These are phyloP conservation scores for Pogonomyrmex barbatus DNA, from an alignment of 1,140 invertebrate genomes.

Conservation along the genomic window DNA sequence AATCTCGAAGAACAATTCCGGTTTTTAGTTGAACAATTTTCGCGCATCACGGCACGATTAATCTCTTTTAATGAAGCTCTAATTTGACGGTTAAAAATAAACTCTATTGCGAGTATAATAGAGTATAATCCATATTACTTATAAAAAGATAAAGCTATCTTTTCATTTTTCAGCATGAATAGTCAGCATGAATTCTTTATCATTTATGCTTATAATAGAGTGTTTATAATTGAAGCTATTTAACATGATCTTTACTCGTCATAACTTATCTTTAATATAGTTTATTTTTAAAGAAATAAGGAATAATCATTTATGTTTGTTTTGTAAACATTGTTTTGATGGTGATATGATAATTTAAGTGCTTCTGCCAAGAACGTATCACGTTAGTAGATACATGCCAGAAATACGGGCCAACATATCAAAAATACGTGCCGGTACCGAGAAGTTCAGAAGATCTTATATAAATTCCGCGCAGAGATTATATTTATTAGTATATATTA, in stretches of 20 bases:
- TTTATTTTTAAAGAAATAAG: conserved; percentile 2
- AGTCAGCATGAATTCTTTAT: background rate
- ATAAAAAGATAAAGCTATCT: conserved; percentile 14
- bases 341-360: background rate
- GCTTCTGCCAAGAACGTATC: background rate
- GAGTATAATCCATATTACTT: conserved; percentile 31
- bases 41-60: background rate
- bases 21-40: background rate
- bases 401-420: background rate
- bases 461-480: background rate
- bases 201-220: conserved; percentile 11
- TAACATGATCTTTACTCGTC: conserved; percentile 12
- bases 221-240: conserved; percentile 1
- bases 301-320: background rate
- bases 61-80: conserved; percentile 25
- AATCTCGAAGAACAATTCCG: background rate
- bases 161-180: background rate
- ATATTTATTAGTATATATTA: too few relatives aligned
- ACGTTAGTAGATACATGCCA: background rate
- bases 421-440: background rate
- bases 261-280: background rate
- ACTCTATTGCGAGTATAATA: background rate
- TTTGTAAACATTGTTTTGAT: background rate
- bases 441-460: background rate
- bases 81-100: conserved; percentile 20